Percentiles rank a stretch among this genome's conserved stretches.
Evolutionary conservation across 2,888 invertebrate species (phyloP).

Genomic region (Caprella mutica): DNA sequence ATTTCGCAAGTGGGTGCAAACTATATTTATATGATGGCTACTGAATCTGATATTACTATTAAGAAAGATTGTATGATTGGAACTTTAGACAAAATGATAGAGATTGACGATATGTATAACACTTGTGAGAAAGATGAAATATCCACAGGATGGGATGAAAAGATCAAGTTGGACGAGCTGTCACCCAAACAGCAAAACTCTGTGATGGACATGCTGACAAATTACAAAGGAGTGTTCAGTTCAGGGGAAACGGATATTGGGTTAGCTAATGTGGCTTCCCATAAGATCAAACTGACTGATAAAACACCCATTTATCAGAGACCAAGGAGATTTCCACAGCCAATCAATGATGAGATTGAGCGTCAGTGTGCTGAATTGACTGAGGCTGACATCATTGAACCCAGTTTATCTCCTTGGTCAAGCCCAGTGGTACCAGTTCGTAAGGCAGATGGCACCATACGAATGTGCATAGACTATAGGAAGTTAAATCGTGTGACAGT

Average conservation of each 20-base stretch:
- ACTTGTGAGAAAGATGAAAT: too few relatives aligned
- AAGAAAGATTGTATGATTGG: too few relatives aligned
- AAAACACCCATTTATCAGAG: not conserved
- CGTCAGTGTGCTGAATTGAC: not conserved
- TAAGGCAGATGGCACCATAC: not conserved
- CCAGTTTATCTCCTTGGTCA: not conserved
- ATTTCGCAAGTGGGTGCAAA: too few relatives aligned
- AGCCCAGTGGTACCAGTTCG: not conserved
- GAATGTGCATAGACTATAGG: not conserved
- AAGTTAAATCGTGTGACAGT: not conserved
- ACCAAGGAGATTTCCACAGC: not conserved
- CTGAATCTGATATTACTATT: too few relatives aligned
- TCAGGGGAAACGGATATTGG: not conserved
- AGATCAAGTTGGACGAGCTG: too few relatives aligned
- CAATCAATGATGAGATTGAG: conserved; percentile 1
- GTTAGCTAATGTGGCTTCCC: not conserved
- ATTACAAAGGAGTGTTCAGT: too few relatives aligned
- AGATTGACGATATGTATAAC: too few relatives aligned
- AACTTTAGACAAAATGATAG: too few relatives aligned
- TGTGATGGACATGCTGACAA: too few relatives aligned
- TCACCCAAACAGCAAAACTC: too few relatives aligned
- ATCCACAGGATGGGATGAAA: too few relatives aligned
- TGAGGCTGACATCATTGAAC: not conserved
- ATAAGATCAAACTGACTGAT: not conserved
- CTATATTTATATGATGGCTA: too few relatives aligned